These are phyloP conservation scores for Cantharis nigra DNA, from an alignment of 2,888 invertebrate species.

Conservation along the genomic window DNA sequence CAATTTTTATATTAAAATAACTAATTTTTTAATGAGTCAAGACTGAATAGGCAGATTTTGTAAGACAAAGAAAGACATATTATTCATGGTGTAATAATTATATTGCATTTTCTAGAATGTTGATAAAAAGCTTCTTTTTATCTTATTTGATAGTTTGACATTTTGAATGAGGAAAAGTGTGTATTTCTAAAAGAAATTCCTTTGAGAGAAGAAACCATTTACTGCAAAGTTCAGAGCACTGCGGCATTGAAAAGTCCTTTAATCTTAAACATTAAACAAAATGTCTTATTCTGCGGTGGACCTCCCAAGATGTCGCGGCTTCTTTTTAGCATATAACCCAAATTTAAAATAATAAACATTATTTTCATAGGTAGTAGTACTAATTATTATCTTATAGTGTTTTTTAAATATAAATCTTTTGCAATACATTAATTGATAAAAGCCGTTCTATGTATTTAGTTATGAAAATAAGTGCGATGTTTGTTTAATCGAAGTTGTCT, in stretches of 20 bases:
- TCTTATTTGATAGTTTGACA: background rate
- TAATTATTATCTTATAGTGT: background rate
- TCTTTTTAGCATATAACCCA: slow-evolving; percentile 40
- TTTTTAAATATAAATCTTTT: background rate
- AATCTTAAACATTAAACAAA: slow-evolving; percentile 37
- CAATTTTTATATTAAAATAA: no score
- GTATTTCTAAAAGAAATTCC: slow-evolving; percentile 40
- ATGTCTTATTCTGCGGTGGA: slow-evolving; percentile 38
- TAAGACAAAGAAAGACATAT: no score
- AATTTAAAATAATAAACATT: slow-evolving; percentile 41
- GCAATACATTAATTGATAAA: background rate
- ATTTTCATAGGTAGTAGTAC: background rate
- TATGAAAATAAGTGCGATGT: background rate
- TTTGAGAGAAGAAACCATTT: slow-evolving; percentile 30
- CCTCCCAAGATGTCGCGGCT: slow-evolving; percentile 45
- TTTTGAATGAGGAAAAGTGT: background rate
- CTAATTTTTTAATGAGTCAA: no score
- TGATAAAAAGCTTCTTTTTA: background rate
- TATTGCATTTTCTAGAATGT: background rate
- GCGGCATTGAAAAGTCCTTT: slow-evolving; percentile 36
- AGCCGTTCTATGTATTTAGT: background rate
- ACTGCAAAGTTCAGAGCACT: slow-evolving; percentile 32
- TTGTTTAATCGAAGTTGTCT: background rate
- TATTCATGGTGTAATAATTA: no score
- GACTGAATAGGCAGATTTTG: no score